Conservation (phyloP, 2,113 vertebrate genomes). For the Hystrix cristata region DNA sequence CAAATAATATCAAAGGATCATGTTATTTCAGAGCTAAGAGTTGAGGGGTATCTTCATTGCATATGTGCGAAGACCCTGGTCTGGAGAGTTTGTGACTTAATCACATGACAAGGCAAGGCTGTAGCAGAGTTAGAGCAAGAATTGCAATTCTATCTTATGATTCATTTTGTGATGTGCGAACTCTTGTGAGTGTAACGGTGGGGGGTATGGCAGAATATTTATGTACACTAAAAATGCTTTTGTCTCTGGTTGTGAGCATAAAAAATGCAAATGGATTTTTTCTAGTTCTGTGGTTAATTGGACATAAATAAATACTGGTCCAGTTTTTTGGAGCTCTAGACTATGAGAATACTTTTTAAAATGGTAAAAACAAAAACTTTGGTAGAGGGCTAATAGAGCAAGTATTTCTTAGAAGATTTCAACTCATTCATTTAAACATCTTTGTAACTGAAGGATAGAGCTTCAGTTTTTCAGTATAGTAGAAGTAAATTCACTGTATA, state of each 20-base stretch:
- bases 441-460: conserved; percentile 56
- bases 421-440: conserved; percentile 40
- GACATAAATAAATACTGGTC: not conserved
- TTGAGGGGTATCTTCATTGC: not conserved
- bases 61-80: not conserved
- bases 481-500: conserved; percentile 63
- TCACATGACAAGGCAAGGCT: not conserved
- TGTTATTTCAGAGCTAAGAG: not conserved
- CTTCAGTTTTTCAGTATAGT: conserved; percentile 68
- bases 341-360: not conserved
- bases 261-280: not conserved
- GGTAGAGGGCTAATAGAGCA: not conserved
- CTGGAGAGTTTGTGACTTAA: not conserved
- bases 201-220: not conserved
- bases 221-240: not conserved
- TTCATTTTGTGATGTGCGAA: not conserved
- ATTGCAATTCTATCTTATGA: not conserved
- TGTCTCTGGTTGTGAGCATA: not conserved
- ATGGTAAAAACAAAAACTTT: not conserved
- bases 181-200: not conserved
- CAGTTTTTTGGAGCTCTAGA: not conserved
- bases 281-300: not conserved
- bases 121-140: not conserved
- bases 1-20: not conserved
- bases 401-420: conserved; percentile 25